Base-by-base conservation (phyloP, 2,797 vertebrate species). In the Sarcophilus harrisii region DNA sequence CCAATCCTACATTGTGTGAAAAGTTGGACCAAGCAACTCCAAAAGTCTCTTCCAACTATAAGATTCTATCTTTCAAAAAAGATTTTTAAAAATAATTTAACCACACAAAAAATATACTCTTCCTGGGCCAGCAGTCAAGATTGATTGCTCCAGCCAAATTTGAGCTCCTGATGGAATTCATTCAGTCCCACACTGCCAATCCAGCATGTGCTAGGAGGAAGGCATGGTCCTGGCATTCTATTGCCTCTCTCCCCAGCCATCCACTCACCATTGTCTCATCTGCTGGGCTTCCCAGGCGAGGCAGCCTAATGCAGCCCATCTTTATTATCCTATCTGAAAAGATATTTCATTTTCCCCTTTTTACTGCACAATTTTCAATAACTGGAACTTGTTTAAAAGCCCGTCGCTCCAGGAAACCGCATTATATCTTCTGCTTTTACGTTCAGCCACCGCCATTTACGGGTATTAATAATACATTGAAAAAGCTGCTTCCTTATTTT, bases 391-490 rank as follows among this genome's bases (percentile, higher is more conserved):
- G 98, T 97, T 98, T 97, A 98, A 98, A 98, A 96, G 89, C 97
- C 97, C 60, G 28, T 29, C 91, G 97, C 98, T 98, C 97, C 93
- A 92, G 97, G 97, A 97, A 97, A 97, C 92, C 8, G 92, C 94
- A 93, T 97, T 98, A 96, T 93, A 96, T 91, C 97, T 96, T 29
- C 6, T 2, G 45, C 96, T 94, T 97, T 97, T 97, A 96, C 98
- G 98, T 98, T 96, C 49, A 0, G 96, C 95, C 93, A 92, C 94
- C 98, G 96, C 97, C 97, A 96, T 97, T 98, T 98, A 96, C 95
- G 59, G 97, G 55, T 95, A 98, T 98, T 98, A 98, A 98, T 99
- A 98, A 98, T 98, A 97, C 93, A 98, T 98, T 93, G 97, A 57
- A 81, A 97, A 98, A 98, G 94, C 97, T 18, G 38, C 95, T 93